Evolutionary conservation across 2,888 invertebrate species (phyloP).

Genomic region (Troides oblongomaculatus): DNA sequence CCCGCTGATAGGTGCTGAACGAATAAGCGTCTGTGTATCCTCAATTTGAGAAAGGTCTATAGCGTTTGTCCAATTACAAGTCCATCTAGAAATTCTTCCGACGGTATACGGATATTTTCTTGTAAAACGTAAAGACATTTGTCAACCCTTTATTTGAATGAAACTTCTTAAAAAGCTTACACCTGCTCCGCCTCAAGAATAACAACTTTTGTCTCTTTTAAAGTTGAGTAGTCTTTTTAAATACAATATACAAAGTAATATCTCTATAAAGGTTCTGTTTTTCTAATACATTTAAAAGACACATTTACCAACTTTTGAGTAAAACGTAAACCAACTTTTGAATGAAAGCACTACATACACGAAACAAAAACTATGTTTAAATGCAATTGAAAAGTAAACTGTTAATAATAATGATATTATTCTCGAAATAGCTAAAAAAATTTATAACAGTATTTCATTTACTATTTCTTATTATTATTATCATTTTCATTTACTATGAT

Average conservation of each 20-base stretch:
- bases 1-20: neutral
- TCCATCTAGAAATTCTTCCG: slow-evolving; percentile 3
- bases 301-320: too few species aligned
- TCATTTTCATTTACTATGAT: too few species aligned
- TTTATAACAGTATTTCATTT: too few species aligned
- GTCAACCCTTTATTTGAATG: neutral
- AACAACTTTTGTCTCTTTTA: neutral
- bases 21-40: slow-evolving; percentile 17
- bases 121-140: slow-evolving; percentile 3
- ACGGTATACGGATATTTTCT: neutral
- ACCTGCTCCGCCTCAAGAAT: neutral
- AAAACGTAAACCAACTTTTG: too few species aligned
- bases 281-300: too few species aligned
- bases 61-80: slow-evolving; percentile 26
- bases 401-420: too few species aligned
- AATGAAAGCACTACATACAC: too few species aligned
- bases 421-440: too few species aligned
- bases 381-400: too few species aligned
- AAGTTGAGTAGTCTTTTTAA: neutral
- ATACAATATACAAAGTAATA: neutral
- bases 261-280: too few species aligned
- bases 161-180: neutral
- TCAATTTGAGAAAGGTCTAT: slow-evolving; percentile 29
- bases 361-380: too few species aligned
- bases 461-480: too few species aligned